phyloP scores from a whole-genome alignment of 2,113 vertebrate genomes.

The Talpa occidentalis region DNA sequence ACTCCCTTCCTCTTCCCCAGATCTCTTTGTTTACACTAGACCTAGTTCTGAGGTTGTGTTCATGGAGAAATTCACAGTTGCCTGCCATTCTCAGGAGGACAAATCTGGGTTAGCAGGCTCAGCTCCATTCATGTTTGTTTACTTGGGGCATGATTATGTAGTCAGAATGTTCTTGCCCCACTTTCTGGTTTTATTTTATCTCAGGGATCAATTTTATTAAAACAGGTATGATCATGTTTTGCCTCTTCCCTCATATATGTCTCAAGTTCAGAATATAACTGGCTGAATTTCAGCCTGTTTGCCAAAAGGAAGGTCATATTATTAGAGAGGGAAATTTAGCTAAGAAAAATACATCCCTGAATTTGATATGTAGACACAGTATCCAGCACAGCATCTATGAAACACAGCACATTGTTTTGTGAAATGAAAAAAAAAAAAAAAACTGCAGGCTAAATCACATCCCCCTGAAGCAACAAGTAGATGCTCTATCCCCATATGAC shows the following conservation, averaged over 20 bases:
- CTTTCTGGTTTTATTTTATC: slow-evolving; percentile 27
- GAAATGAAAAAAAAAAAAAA: background rate
- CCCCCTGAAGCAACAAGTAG: background rate
- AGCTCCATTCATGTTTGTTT: background rate
- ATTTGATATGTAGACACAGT: background rate
- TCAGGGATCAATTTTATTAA: slow-evolving; percentile 47
- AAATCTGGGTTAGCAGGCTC: slow-evolving; percentile 17
- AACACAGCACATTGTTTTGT: background rate
- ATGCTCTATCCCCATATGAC: background rate
- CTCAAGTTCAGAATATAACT: slow-evolving; percentile 47
- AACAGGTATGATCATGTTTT: slow-evolving; percentile 12
- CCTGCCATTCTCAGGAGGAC: background rate
- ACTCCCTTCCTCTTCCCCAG: background rate
- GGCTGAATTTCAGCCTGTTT: slow-evolving; percentile 33
- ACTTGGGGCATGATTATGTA: background rate
- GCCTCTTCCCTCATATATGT: slow-evolving; percentile 32
- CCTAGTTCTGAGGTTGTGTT: background rate
- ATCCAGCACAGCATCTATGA: background rate
- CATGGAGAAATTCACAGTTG: background rate
- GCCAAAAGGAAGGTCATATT: slow-evolving; percentile 34
- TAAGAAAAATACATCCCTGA: background rate
- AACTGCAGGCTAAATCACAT: slow-evolving; percentile 7
- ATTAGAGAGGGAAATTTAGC: slow-evolving; percentile 30
- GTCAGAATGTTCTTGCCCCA: background rate
- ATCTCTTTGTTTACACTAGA: slow-evolving; percentile 24